phyloP scores from a whole-genome alignment of 64 coral and sea anemone genomes.

The Orbicella faveolata region DNA sequence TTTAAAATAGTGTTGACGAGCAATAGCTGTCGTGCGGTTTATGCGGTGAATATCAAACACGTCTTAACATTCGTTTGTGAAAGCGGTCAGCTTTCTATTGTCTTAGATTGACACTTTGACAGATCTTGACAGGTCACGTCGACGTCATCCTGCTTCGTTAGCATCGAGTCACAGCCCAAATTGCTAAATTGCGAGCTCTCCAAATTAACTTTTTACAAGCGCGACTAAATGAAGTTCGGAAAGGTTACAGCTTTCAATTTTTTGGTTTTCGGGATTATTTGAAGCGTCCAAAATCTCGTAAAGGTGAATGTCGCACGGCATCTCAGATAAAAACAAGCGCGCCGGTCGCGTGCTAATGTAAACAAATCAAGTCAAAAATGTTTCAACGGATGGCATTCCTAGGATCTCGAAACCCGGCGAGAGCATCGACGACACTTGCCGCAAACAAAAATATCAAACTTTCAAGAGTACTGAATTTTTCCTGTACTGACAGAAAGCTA shows the following conservation, averaged over 20 bases:
- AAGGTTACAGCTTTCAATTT: neutral
- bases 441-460: no score
- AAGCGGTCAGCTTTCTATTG: neutral
- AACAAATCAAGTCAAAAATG: slow-evolving; percentile 2
- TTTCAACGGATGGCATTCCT: neutral
- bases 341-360: neutral
- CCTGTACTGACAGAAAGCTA: no score
- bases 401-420: neutral
- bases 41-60: neutral
- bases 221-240: neutral
- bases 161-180: neutral
- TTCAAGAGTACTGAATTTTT: no score
- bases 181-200: neutral
- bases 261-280: neutral
- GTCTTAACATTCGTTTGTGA: neutral
- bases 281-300: neutral
- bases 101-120: slow-evolving; percentile 22
- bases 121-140: slow-evolving; percentile 2
- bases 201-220: neutral
- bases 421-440: neutral
- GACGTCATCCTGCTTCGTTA: neutral
- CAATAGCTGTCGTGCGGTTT: neutral
- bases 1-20: neutral
- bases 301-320: neutral
- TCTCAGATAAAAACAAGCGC: neutral